Percentiles rank a stretch among this genome's conserved stretches.
Conservation (phyloP, 2,888 invertebrate genomes). For the Drosophila rellima region DNA sequence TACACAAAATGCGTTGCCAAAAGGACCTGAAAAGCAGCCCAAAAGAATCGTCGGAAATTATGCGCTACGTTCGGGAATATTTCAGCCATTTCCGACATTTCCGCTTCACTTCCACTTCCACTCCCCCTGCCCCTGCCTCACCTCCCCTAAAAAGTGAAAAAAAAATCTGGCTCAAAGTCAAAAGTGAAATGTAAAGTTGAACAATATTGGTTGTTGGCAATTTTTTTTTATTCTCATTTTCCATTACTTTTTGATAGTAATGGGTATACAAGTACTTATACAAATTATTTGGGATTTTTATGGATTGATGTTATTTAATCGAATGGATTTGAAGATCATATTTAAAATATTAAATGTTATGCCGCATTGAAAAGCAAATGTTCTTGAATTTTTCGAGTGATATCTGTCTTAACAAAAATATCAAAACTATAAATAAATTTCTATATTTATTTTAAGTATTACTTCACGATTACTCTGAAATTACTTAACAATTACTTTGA, state of each 20-base stretch:
- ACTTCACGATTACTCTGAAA: neutral
- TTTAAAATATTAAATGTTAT: no score
- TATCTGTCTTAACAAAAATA: no score
- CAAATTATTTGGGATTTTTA: neutral
- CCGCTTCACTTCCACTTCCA: neutral
- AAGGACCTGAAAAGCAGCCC: slow-evolving; percentile 26
- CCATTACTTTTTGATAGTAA: neutral
- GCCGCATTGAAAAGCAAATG: no score
- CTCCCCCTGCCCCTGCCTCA: neutral
- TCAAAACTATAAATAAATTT: no score
- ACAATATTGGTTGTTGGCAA: slow-evolving; percentile 31
- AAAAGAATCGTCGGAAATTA: slow-evolving; percentile 58
- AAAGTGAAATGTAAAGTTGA: slow-evolving; percentile 59
- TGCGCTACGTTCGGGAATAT: slow-evolving; percentile 50
- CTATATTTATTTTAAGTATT: neutral
- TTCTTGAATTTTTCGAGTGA: no score
- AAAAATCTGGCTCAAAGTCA: slow-evolving; percentile 50
- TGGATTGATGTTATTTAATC: neutral
- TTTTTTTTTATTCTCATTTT: slow-evolving; percentile 14
- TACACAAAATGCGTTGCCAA: slow-evolving; percentile 35
- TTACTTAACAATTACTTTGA: no score
- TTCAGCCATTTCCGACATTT: neutral
- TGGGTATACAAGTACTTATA: slow-evolving; percentile 3
- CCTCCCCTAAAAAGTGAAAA: slow-evolving; percentile 9
- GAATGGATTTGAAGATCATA: neutral